Conservation (phyloP, 1,140 invertebrate genomes). For the Myzus persicae region DNA sequence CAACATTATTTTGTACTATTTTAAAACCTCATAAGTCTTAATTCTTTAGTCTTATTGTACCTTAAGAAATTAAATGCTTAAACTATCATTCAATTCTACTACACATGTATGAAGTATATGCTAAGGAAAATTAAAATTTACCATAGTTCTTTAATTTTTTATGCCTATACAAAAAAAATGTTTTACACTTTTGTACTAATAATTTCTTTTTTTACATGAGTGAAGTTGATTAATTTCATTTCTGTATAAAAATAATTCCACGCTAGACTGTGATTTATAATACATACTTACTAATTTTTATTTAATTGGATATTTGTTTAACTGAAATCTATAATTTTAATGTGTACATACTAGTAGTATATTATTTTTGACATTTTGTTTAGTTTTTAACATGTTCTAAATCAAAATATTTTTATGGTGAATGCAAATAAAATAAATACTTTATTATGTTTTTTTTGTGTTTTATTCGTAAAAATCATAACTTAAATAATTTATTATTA, state of each 20-base stretch:
- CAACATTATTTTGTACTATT: not conserved
- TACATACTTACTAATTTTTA: not conserved
- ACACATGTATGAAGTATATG: not conserved
- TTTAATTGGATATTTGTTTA: not conserved
- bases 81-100: not conserved
- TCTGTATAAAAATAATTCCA: not conserved
- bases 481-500: constrained; percentile 39
- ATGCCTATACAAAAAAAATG: not conserved
- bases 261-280: constrained; percentile 23
- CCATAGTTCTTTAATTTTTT: not conserved
- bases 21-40: not conserved
- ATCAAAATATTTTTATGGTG: not conserved
- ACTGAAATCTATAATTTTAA: not conserved
- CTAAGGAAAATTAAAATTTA: not conserved
- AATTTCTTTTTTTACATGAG: not conserved
- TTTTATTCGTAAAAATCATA: constrained; percentile 29
- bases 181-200: not conserved
- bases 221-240: not conserved
- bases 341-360: not conserved
- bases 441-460: not conserved
- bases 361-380: not conserved
- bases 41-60: not conserved
- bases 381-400: not conserved
- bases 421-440: constrained; percentile 1
- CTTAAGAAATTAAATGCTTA: not conserved